A percentile compares a stretch with the other conserved stretches of the same genome.
Evolutionary conservation across 2,797 vertebrate species (phyloP).

Genomic region (Siniperca scherzeri): DNA sequence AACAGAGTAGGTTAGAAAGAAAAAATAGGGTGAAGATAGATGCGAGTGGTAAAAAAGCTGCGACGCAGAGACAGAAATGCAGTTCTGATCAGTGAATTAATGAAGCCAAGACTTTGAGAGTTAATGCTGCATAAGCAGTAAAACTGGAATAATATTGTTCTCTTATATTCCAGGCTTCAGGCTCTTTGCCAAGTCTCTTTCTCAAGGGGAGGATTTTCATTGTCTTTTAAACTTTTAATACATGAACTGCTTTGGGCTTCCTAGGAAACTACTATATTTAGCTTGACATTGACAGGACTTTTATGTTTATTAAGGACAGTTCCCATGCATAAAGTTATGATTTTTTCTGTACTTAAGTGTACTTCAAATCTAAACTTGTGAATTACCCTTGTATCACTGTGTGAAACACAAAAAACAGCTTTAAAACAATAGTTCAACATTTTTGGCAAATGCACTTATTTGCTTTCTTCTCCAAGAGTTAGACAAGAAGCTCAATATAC

Average conservation of each 20-base stretch:
- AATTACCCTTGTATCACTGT: not conserved
- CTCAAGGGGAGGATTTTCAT: slow-evolving; percentile 6
- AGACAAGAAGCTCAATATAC: not conserved
- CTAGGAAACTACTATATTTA: slow-evolving; percentile 10
- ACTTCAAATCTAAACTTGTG: not conserved
- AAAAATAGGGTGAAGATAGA: slow-evolving; percentile 9
- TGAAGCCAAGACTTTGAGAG: not conserved
- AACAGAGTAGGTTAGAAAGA: slow-evolving; percentile 9
- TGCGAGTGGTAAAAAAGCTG: slow-evolving; percentile 3
- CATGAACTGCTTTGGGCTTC: not conserved
- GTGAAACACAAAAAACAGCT: not conserved
- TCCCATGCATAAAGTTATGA: not conserved
- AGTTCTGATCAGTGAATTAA: slow-evolving; percentile 13
- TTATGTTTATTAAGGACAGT: slow-evolving; percentile 16
- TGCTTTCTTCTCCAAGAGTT: not conserved
- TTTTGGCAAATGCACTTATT: rapidly evolving
- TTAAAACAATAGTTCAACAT: not conserved
- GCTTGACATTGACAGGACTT: not conserved
- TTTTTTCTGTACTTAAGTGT: not conserved
- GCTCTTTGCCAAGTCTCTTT: slow-evolving; percentile 24
- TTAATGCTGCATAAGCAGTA: slow-evolving; percentile 11
- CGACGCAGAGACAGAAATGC: not conserved
- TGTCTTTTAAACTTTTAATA: slow-evolving; percentile 25
- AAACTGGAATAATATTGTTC: slow-evolving; percentile 12
- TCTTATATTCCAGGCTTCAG: not conserved